phyloP scores from a whole-genome alignment of 2,113 vertebrate genomes.

The Tinamus guttatus region DNA sequence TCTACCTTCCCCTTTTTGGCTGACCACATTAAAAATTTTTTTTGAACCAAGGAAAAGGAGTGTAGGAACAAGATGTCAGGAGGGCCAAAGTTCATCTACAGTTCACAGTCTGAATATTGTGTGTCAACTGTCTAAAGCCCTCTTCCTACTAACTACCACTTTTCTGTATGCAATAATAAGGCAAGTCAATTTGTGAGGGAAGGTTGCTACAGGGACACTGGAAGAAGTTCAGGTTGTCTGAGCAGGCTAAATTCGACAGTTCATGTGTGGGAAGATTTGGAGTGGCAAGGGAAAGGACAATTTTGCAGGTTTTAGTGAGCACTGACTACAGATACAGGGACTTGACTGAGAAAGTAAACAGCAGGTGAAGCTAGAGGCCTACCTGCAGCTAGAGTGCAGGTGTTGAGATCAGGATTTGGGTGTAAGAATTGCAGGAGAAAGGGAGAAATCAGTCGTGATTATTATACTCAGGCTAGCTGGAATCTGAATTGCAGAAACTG shows the following conservation, averaged over 20 bases:
- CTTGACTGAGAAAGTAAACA: neutral
- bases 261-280: neutral
- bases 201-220: neutral
- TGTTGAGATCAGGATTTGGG: neutral
- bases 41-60: neutral
- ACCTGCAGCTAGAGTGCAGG: neutral
- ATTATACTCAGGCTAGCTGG: neutral
- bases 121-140: neutral
- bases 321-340: neutral
- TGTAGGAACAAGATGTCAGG: neutral
- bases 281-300: neutral
- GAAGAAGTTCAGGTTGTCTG: neutral
- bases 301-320: neutral
- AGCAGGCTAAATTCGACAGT: neutral
- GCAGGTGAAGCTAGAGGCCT: neutral
- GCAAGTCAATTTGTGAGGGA: neutral
- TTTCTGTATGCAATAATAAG: neutral
- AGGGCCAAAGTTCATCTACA: neutral
- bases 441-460: neutral
- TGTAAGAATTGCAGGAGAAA: neutral
- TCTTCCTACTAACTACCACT: neutral
- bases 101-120: neutral
- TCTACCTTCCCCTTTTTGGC: neutral
- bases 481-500: neutral
- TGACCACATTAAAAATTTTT: neutral